phyloP scores from a whole-genome alignment of 2,113 vertebrate species.

The Silurus meridionalis region DNA sequence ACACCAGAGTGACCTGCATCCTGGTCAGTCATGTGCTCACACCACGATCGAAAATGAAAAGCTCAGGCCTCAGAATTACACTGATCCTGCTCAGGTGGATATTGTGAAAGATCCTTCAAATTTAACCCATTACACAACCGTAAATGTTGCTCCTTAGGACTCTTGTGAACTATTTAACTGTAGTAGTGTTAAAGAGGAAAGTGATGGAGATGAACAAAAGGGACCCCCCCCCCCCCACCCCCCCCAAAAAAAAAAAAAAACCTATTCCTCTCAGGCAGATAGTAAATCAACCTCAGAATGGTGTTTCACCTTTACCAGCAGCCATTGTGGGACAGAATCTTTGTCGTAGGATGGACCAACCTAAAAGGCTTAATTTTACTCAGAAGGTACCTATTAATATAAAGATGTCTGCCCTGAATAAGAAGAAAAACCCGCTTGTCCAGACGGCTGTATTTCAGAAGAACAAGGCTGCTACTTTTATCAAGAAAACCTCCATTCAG shows the following conservation, averaged over 20 bases:
- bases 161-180: conserved; percentile 21
- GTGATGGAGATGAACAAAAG: conserved; percentile 74
- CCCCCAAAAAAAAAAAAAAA: no score
- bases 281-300: conserved; percentile 82
- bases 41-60: conserved; percentile 88
- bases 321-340: conserved; percentile 74
- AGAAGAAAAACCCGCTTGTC: conserved; percentile 90
- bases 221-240: no score
- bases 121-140: conserved; percentile 47
- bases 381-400: conserved; percentile 83
- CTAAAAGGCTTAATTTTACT: conserved; percentile 91
- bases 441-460: conserved; percentile 94
- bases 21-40: conserved; percentile 84
- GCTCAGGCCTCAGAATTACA: conserved; percentile 95
- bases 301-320: conserved; percentile 63
- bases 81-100: conserved; percentile 79
- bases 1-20: conserved; percentile 94
- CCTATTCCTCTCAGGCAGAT: conserved; percentile 92
- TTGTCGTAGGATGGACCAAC: conserved; percentile 91
- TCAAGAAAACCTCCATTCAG: conserved; percentile 76
- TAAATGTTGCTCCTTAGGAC: conserved; percentile 51
- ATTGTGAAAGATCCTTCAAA: conserved; percentile 62
- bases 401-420: conserved; percentile 88
- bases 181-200: conserved; percentile 59
- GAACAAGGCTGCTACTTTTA: conserved; percentile 80